A percentile compares a stretch with the other conserved stretches of the same genome.
Conservation (phyloP, 2,797 vertebrate species). For the Myripristis murdjan region DNA sequence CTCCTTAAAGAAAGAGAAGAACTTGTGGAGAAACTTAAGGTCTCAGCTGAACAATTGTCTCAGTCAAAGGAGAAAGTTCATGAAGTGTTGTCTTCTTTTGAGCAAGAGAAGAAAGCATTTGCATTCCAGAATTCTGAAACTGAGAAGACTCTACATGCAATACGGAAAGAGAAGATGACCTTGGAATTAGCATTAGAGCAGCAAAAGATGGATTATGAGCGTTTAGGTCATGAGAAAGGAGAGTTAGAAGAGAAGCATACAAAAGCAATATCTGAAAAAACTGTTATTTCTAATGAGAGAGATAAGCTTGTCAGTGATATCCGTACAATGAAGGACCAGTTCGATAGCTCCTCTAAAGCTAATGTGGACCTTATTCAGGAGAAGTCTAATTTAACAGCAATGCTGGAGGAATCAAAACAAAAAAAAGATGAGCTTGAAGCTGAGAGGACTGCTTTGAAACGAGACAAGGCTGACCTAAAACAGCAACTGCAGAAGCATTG, state of each 20-base stretch:
- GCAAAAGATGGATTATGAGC: conserved; percentile 84
- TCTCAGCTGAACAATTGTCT: conserved; percentile 71
- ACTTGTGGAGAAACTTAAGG: conserved; percentile 80
- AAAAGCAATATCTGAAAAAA: conserved; percentile 78
- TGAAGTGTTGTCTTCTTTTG: conserved; percentile 74
- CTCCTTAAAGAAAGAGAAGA: conserved; percentile 84
- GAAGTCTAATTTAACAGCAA: conserved; percentile 78
- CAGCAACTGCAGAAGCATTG: conserved; percentile 81
- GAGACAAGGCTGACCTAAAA: conserved; percentile 77
- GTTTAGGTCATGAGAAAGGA: conserved; percentile 75
- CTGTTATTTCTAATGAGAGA: conserved; percentile 81
- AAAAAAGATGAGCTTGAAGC: conserved; percentile 75
- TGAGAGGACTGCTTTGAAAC: conserved; percentile 72
- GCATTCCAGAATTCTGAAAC: conserved; percentile 75
- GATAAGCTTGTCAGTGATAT: conserved; percentile 76
- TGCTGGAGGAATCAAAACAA: conserved; percentile 82
- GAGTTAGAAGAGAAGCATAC: conserved; percentile 85
- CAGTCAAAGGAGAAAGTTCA: conserved; percentile 72
- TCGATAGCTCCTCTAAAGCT: conserved; percentile 77
- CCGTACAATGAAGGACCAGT: conserved; percentile 79
- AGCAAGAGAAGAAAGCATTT: conserved; percentile 84
- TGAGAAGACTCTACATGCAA: conserved; percentile 81
- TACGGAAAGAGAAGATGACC: conserved; percentile 87
- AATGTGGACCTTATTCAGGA: conserved; percentile 80
- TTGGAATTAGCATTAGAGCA: conserved; percentile 83